These are phyloP conservation scores for Diceros bicornis DNA, from an alignment of 2,797 vertebrate genomes.

Conservation along the genomic window DNA sequence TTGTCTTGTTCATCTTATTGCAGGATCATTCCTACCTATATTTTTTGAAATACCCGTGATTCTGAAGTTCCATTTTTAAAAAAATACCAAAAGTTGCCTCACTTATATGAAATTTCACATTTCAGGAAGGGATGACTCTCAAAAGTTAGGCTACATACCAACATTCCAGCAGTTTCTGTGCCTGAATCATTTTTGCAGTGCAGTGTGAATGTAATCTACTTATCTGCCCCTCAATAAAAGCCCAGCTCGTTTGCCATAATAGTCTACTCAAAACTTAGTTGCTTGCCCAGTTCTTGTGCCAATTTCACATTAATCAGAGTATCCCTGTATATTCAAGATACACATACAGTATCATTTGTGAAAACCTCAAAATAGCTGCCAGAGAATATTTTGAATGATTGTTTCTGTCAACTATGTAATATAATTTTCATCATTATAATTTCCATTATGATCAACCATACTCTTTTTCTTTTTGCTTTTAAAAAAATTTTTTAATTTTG, in stretches of 20 bases:
- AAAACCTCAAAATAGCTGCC: neutral
- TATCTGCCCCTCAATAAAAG: conserved; percentile 90
- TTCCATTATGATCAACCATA: neutral
- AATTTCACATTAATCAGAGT: conserved; percentile 91
- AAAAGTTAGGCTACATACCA: conserved; percentile 86
- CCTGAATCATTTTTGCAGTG: conserved; percentile 89
- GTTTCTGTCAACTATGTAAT: neutral
- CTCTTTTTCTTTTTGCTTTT: neutral
- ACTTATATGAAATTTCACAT: neutral
- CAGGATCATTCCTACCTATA: conserved; percentile 88
- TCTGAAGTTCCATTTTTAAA: neutral
- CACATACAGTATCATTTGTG: neutral
- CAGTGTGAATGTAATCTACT: conserved; percentile 89
- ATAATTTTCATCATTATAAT: neutral
- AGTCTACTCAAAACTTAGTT: conserved; percentile 92
- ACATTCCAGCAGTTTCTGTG: conserved; percentile 92
- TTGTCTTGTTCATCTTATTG: conserved; percentile 91
- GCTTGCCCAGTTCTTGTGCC: conserved; percentile 90
- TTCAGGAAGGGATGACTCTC: neutral
- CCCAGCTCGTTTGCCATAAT: conserved; percentile 92
- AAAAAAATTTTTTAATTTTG: neutral
- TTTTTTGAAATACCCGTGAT: neutral
- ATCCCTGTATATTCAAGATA: conserved; percentile 58
- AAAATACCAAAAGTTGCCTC: neutral
- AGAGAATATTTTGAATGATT: conserved; percentile 12